A percentile compares a stretch with the other conserved stretches of the same genome.
These are phyloP conservation scores for Spea multiplicata DNA, from an alignment of 2,113 vertebrate species.

Conservation along the genomic window DNA sequence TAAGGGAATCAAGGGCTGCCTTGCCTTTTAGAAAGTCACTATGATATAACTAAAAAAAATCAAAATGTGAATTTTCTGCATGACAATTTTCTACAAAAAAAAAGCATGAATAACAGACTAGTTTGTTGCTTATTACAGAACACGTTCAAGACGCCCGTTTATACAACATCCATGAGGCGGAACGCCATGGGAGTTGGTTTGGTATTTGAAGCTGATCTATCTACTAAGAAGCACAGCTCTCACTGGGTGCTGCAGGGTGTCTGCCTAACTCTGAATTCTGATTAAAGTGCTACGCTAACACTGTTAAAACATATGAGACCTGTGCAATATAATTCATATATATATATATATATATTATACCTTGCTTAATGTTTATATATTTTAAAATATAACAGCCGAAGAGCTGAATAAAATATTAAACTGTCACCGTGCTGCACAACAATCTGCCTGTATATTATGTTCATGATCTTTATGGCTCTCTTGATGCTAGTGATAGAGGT, in stretches of 20 bases:
- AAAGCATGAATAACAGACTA: background rate
- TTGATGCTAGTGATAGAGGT: too few species aligned
- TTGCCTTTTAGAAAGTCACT: too few species aligned
- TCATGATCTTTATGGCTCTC: too few species aligned
- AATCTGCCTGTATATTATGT: too few species aligned
- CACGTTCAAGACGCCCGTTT: conserved; percentile 86
- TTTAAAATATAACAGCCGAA: background rate
- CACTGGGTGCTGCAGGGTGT: conserved; percentile 93
- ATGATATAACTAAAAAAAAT: too few species aligned
- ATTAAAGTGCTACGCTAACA: conserved; percentile 52
- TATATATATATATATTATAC: background rate
- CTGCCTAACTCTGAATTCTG: conserved; percentile 83
- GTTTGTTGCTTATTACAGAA: conserved; percentile 62
- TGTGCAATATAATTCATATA: too few species aligned
- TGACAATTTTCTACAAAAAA: too few species aligned
- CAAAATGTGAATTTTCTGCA: too few species aligned
- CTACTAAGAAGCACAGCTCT: conserved; percentile 78
- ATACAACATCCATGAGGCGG: conserved; percentile 86
- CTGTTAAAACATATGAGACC: too few species aligned
- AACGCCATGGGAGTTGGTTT: conserved; percentile 88
- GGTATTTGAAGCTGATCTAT: conserved; percentile 91
- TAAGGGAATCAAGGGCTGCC: too few species aligned
- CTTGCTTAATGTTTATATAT: conserved; percentile 6
- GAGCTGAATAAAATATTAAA: too few species aligned
- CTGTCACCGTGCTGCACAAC: too few species aligned